These are phyloP conservation scores for Yponomeuta malinellus DNA, from an alignment of 2,888 invertebrate genomes.

Conservation along the genomic window DNA sequence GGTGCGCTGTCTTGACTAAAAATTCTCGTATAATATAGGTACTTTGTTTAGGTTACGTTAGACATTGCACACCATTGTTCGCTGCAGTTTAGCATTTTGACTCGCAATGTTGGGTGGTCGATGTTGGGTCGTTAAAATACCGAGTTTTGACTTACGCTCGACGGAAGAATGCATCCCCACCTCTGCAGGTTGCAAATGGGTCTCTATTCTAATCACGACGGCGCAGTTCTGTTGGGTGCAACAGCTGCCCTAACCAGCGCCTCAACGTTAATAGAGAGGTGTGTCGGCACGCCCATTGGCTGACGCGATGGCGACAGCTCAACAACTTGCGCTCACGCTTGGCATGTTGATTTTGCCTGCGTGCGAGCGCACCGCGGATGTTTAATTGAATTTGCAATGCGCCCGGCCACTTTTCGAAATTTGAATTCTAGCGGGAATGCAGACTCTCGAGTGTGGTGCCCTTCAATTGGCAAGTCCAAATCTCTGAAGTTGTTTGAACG, in stretches of 20 bases:
- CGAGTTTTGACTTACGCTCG: not conserved
- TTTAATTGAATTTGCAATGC: conserved; percentile 12
- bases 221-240: not conserved
- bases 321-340: conserved; percentile 19
- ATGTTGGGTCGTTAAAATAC: not conserved
- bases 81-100: conserved; percentile 11
- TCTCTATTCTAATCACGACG: conserved; percentile 11
- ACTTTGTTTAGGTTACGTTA: not conserved
- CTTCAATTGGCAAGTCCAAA: not conserved
- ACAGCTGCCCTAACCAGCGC: conserved; percentile 21
- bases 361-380: conserved; percentile 11
- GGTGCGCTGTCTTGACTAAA: not conserved
- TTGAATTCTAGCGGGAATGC: not conserved
- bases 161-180: conserved; percentile 1
- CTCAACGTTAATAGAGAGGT: conserved; percentile 63
- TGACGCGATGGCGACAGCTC: conserved; percentile 47
- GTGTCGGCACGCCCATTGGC: conserved; percentile 59
- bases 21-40: not conserved
- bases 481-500: not conserved
- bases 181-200: not conserved
- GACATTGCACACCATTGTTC: not conserved
- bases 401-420: not conserved
- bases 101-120: not conserved
- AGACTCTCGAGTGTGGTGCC: not conserved
- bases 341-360: conserved; percentile 32